phyloP scores from a whole-genome alignment of 2,888 invertebrate species.

The Athripsodes cinereus region DNA sequence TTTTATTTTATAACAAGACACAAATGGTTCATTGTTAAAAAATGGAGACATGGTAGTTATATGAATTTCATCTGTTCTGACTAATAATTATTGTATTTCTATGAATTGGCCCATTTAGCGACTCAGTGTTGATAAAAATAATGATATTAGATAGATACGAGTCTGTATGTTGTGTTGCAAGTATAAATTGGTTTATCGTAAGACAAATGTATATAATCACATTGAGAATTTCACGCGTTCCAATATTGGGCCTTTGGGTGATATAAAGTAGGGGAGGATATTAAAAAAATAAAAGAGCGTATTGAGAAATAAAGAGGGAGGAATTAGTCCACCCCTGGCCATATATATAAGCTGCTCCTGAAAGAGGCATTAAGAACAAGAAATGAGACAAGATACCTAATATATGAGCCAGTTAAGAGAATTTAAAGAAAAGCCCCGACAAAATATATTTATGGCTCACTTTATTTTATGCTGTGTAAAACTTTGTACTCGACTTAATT shows the following conservation, averaged over 20 bases:
- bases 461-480: constrained; percentile 29
- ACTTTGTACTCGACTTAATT: constrained; percentile 29
- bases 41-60: too few species aligned
- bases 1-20: too few species aligned
- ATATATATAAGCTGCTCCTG: constrained; percentile 26
- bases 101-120: too few species aligned
- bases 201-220: not conserved
- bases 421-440: constrained; percentile 28
- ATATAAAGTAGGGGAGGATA: not conserved
- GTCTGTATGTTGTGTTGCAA: too few species aligned
- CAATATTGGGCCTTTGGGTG: constrained; percentile 5
- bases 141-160: too few species aligned
- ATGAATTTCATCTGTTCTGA: too few species aligned
- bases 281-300: constrained; percentile 7
- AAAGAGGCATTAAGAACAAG: constrained; percentile 29
- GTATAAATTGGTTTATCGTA: too few species aligned
- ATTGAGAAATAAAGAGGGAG: constrained; percentile 10
- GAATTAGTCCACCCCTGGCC: constrained; percentile 23
- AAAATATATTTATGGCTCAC: constrained; percentile 28
- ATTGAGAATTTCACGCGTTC: not conserved
- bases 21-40: too few species aligned
- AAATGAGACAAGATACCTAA: constrained; percentile 29
- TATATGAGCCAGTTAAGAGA: constrained; percentile 29
- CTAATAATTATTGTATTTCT: too few species aligned
- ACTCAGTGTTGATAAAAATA: too few species aligned